Conservation (phyloP, 2,888 invertebrate genomes). For the Euplexia lucipara region DNA sequence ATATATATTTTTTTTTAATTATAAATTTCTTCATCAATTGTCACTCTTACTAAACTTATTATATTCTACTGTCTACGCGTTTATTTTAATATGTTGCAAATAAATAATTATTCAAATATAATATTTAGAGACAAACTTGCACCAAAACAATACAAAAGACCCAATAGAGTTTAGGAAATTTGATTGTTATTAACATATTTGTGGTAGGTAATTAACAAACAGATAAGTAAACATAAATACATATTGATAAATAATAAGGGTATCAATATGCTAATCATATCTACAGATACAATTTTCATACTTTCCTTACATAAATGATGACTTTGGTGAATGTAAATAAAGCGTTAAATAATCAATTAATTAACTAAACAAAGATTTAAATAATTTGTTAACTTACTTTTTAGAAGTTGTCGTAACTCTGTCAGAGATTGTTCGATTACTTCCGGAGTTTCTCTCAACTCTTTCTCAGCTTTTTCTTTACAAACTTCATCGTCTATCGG, state of each 20-base stretch:
- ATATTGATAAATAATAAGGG: slow-evolving; percentile 21
- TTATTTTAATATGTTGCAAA: background rate
- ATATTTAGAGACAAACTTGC: background rate
- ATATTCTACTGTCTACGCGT: slow-evolving; percentile 2
- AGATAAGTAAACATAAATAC: background rate
- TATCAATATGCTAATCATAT: slow-evolving; percentile 31
- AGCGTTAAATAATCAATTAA: no score
- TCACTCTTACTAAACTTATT: slow-evolving; percentile 9
- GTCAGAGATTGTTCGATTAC: slow-evolving; percentile 90
- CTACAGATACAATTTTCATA: background rate
- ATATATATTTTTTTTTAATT: background rate
- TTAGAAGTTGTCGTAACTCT: slow-evolving; percentile 90
- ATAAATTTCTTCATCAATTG: background rate
- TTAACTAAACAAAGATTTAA: background rate
- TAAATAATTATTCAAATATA: background rate
- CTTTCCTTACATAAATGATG: background rate
- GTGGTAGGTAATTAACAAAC: background rate
- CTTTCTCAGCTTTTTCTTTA: slow-evolving; percentile 92
- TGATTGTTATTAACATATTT: no score
- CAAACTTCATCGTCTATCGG: slow-evolving; percentile 90
- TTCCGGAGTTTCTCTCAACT: slow-evolving; percentile 94
- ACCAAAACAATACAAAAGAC: background rate
- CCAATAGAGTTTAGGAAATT: background rate
- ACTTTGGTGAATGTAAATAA: background rate
- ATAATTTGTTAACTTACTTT: slow-evolving; percentile 83